Base-by-base conservation (phyloP, 2,797 vertebrate genomes). In the Austrolebias charrua region DNA sequence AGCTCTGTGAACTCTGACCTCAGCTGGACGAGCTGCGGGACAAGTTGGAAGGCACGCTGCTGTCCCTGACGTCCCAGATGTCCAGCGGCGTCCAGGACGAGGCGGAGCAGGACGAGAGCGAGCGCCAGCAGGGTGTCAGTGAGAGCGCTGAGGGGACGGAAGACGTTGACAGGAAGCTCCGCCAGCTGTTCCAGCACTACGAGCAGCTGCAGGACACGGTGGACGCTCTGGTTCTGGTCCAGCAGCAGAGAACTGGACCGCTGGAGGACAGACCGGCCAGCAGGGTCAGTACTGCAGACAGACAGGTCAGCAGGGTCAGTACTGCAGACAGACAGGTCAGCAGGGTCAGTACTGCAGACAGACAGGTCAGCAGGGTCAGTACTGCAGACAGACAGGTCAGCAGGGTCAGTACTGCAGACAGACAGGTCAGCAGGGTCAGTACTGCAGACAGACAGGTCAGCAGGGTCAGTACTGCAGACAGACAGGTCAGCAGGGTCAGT, bases 11-110 rank as follows among this genome's bases (percentile, higher is more conserved):
- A 24, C 24, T 24, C 49, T 65, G 42, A 67, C 56, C 73, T 35
- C 84, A 94, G 93, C 59, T 94, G 66, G 90, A 93, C 2, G 73
- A 86, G 54, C 86, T 92, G 60, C 81, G 72, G 7, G 59, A 31
- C 0, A 60, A 73, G 55, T 51, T 89, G 3, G 78, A 85, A 64
- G 82, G 66, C 42, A 61, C 85, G 84, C 81, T 89, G 77, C 33
- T 75, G 51, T 92, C 87, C 1, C 85, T 90, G 1, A 88, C 87
- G 59, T 84, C 88, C 0, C 55, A 90, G 65, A 83, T 91, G 28
- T 82, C 84, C 40, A 61, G 76, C 77, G 83, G 86, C 69, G 63
- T 60, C 0, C 49, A 66, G 56, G 57, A 63, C 4, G 58, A 65
- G 43, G 46, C 12, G 0, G 50, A 0, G 38, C 47, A 16, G 51